A percentile compares a stretch with the other conserved stretches of the same genome.
phyloP scores from a whole-genome alignment of 2,797 vertebrate species.

The Tinamus major region DNA sequence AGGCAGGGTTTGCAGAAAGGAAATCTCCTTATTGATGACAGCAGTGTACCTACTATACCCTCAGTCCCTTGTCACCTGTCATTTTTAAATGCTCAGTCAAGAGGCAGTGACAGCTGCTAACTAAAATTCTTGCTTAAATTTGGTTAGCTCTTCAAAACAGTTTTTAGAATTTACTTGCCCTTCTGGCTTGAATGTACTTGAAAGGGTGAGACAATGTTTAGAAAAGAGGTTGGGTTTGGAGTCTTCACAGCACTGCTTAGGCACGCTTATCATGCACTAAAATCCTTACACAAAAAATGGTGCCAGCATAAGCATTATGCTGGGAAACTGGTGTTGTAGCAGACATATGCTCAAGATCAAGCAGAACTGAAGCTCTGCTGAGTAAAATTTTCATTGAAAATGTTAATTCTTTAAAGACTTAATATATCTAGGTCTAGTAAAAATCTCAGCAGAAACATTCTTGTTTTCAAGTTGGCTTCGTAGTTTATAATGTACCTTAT shows the following conservation, averaged over 20 bases:
- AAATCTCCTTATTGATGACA: accelerated
- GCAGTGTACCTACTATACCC: accelerated
- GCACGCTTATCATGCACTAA: neutral
- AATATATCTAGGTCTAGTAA: neutral
- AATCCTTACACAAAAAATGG: neutral
- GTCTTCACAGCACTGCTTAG: neutral
- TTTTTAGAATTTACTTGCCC: slow-evolving; percentile 20
- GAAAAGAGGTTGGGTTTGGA: slow-evolving; percentile 40
- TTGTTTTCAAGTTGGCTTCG: slow-evolving; percentile 28
- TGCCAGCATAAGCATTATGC: neutral
- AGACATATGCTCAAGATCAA: neutral
- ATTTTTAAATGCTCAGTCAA: neutral
- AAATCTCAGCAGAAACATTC: neutral
- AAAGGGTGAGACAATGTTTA: slow-evolving; percentile 54
- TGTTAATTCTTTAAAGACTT: neutral
- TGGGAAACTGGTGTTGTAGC: neutral
- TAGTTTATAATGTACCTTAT: slow-evolving; percentile 42
- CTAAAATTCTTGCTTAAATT: neutral
- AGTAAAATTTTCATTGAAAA: neutral
- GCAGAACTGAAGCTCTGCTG: neutral
- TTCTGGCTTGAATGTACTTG: slow-evolving; percentile 25
- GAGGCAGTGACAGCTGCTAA: neutral
- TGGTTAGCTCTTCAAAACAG: neutral
- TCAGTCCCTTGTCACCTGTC: neutral
- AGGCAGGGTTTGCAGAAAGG: neutral